phyloP scores from a whole-genome alignment of 2,113 vertebrate genomes.

The Perca fluviatilis region DNA sequence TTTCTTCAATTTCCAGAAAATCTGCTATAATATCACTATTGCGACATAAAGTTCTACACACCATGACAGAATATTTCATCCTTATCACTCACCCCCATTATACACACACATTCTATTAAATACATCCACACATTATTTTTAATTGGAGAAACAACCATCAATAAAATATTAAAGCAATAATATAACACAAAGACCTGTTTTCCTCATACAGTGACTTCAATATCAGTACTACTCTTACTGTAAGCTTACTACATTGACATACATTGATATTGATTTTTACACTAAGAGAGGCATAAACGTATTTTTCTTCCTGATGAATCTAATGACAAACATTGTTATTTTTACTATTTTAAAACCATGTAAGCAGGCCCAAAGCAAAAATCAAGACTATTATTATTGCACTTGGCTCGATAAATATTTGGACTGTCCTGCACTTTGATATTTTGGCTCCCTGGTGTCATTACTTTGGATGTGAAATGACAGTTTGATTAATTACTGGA shows the following conservation, averaged over 20 bases:
- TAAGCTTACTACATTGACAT: not conserved
- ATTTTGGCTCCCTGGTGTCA: conserved; percentile 24
- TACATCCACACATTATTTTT: not conserved
- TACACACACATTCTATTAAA: not conserved
- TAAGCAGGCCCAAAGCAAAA: conserved; percentile 30
- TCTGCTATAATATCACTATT: too few species aligned
- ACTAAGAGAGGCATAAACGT: not conserved
- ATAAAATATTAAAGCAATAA: too few species aligned
- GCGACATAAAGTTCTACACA: too few species aligned
- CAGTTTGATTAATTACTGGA: conserved; percentile 68
- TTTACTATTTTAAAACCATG: not conserved
- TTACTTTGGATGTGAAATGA: conserved; percentile 49
- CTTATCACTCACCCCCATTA: not conserved
- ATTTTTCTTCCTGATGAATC: conserved; percentile 8
- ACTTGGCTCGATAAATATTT: conserved; percentile 47
- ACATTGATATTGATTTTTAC: too few species aligned
- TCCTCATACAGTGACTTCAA: not conserved
- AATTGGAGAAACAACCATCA: not conserved
- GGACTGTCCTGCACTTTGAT: conserved; percentile 26
- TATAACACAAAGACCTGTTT: not conserved
- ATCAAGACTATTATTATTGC: conserved; percentile 5
- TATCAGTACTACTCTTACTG: not conserved
- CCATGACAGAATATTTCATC: too few species aligned
- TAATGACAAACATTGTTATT: conserved; percentile 17
- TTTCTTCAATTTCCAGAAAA: too few species aligned